Evolutionary conservation across 53 echinoderm and acorn worm species (phyloP).

Genomic region (Temnopleurus reevesii): DNA sequence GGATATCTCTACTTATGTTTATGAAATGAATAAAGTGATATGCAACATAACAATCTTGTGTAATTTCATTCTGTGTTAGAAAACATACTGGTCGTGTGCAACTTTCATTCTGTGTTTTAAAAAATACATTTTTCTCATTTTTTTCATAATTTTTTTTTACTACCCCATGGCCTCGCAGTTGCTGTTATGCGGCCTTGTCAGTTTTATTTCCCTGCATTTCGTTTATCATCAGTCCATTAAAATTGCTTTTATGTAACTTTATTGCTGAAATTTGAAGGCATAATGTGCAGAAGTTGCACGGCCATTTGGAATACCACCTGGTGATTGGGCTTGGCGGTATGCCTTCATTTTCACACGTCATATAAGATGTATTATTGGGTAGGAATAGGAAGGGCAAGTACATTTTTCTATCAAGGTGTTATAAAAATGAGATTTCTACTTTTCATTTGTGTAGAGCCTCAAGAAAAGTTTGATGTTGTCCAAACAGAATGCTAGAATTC

Average conservation of each 20-base stretch:
- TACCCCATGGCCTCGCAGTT: neutral
- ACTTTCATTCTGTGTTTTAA: neutral
- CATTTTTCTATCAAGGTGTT: no score
- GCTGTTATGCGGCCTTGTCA: neutral
- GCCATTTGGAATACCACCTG: neutral
- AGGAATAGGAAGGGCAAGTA: no score
- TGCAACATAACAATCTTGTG: neutral
- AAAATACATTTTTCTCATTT: neutral
- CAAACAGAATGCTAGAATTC: no score
- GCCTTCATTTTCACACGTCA: no score
- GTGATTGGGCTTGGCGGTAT: neutral
- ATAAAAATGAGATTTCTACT: no score
- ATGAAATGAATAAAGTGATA: conserved; percentile 31
- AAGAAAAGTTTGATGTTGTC: no score
- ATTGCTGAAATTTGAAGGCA: neutral
- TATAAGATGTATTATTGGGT: no score
- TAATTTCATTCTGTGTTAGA: neutral
- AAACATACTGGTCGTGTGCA: neutral
- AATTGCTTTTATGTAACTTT: neutral
- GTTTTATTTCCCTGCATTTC: neutral
- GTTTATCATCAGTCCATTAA: conserved; percentile 1
- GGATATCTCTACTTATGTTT: neutral
- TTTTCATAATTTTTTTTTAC: no score
- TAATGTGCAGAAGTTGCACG: neutral
- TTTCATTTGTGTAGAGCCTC: no score